Conservation (phyloP, 1,140 invertebrate genomes). For the Macrotrachela quadricornifera region DNA sequence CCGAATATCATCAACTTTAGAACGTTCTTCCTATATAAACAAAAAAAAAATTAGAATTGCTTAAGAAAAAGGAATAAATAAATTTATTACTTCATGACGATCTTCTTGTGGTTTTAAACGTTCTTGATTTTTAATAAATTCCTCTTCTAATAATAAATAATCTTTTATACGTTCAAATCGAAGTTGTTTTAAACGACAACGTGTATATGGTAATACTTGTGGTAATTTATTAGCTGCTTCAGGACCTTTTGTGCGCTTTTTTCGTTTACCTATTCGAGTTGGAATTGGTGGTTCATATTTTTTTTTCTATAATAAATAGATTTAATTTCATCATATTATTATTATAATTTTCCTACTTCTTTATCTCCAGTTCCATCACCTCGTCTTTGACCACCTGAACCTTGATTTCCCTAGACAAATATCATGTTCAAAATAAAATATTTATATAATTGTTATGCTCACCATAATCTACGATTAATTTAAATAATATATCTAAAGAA, state of each 20-base stretch:
- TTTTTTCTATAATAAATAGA: conserved; percentile 47
- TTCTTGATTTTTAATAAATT: conserved; percentile 95
- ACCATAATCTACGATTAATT: too few relatives aligned
- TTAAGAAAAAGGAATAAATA: not conserved
- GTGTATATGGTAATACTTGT: conserved; percentile 79
- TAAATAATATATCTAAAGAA: too few relatives aligned
- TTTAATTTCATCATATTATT: too few relatives aligned
- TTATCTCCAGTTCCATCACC: too few relatives aligned
- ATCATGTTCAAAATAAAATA: too few relatives aligned
- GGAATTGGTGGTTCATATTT: conserved; percentile 97
- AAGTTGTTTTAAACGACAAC: conserved; percentile 78
- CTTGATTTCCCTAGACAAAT: too few relatives aligned
- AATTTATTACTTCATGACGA: conserved; percentile 42
- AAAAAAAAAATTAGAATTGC: not conserved
- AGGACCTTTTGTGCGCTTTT: conserved; percentile 81
- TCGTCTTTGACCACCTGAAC: too few relatives aligned
- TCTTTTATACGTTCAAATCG: conserved; percentile 96
- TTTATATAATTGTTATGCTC: too few relatives aligned
- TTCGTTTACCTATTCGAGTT: conserved; percentile 91
- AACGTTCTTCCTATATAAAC: conserved; percentile 59
- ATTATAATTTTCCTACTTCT: too few relatives aligned
- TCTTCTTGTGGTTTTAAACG: conserved; percentile 79
- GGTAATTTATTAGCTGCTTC: conserved; percentile 93
- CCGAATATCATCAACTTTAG: conserved; percentile 85
- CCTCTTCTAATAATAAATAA: conserved; percentile 95